A percentile compares a stretch with the other conserved stretches of the same genome.
Conservation (phyloP, 2,888 invertebrate genomes). For the Euphydryas editha region DNA sequence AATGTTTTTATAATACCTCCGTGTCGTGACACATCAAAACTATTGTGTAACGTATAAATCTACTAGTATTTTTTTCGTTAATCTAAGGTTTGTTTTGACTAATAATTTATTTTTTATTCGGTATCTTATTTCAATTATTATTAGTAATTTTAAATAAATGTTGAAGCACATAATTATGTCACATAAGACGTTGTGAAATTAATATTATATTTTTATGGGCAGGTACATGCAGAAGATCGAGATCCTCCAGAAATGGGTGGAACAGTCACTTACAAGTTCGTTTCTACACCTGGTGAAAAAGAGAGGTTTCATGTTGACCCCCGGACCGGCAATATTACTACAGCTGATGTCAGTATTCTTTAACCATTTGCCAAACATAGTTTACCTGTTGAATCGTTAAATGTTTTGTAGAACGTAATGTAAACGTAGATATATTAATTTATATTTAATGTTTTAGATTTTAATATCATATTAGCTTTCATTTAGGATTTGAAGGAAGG, state of each 20-base stretch:
- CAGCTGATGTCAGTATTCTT: slow-evolving; percentile 84
- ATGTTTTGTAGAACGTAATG: neutral
- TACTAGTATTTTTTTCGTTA: neutral
- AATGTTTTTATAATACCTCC: neutral
- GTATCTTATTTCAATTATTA: no score
- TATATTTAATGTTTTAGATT: neutral
- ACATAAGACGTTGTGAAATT: neutral
- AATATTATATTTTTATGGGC: slow-evolving; percentile 34
- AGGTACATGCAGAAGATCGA: slow-evolving; percentile 89
- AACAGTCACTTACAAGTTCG: slow-evolving; percentile 92
- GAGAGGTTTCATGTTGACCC: slow-evolving; percentile 91
- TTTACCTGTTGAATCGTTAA: neutral
- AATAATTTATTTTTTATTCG: no score
- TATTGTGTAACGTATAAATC: neutral
- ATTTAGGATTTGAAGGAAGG: slow-evolving; percentile 40
- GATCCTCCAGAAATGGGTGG: slow-evolving; percentile 91
- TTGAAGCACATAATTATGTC: no score
- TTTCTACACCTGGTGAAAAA: slow-evolving; percentile 88
- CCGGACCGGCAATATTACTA: slow-evolving; percentile 89
- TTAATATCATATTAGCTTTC: slow-evolving; percentile 15
- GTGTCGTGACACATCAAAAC: neutral
- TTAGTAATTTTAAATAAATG: no score
- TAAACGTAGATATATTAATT: neutral
- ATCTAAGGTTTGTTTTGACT: no score
- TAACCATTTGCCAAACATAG: slow-evolving; percentile 13